Percentiles rank a stretch among this genome's conserved stretches.
phyloP scores from a whole-genome alignment of 1,140 invertebrate species.

The Drosophila kikkawai region DNA sequence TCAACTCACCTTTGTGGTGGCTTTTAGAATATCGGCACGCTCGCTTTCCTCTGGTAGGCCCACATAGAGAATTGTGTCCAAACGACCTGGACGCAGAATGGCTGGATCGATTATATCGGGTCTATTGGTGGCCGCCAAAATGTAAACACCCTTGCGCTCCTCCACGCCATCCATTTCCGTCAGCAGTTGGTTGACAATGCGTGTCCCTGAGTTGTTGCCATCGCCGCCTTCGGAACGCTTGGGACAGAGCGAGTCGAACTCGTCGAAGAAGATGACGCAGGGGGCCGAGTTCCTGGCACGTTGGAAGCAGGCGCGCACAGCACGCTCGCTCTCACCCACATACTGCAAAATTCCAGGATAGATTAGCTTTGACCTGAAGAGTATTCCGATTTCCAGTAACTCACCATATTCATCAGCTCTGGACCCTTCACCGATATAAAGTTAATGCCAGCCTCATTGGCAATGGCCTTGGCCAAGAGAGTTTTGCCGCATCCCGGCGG shows the following conservation, averaged over 20 bases:
- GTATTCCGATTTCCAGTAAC: neutral
- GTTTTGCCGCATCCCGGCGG: conserved; percentile 98
- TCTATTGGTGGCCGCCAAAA: conserved; percentile 98
- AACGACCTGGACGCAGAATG: conserved; percentile 95
- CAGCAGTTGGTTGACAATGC: conserved; percentile 98
- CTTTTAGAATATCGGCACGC: conserved; percentile 94
- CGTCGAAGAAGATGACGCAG: conserved; percentile 99
- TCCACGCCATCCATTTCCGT: conserved; percentile 99
- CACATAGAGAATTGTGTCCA: conserved; percentile 97
- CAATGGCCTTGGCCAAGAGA: conserved; percentile 96
- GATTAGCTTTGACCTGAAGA: neutral
- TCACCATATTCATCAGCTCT: conserved; percentile 97
- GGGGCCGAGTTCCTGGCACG: conserved; percentile 97
- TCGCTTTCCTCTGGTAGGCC: conserved; percentile 93
- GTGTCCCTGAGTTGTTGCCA: conserved; percentile 89
- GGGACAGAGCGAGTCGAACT: conserved; percentile 98
- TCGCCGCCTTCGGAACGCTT: conserved; percentile 92
- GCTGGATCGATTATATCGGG: conserved; percentile 99
- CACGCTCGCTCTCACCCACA: conserved; percentile 99
- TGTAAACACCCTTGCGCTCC: conserved; percentile 94
- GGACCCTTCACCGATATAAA: conserved; percentile 99
- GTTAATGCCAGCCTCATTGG: conserved; percentile 98
- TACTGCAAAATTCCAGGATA: conserved; percentile 88
- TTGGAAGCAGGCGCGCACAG: conserved; percentile 97
- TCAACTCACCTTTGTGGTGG: conserved; percentile 93